Conservation (phyloP, 2,888 invertebrate genomes). For the Melinaea menophilus region DNA sequence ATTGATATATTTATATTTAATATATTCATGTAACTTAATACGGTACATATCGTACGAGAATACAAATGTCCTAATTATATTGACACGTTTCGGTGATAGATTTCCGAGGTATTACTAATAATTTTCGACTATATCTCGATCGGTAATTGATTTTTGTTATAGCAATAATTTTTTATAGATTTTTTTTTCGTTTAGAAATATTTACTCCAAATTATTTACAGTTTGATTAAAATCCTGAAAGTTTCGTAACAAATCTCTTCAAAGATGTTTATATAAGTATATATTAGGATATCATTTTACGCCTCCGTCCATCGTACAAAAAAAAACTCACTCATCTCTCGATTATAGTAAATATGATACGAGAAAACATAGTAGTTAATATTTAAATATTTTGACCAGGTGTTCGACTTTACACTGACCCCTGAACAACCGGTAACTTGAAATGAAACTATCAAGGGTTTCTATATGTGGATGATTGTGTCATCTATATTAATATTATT, state of each 20-base stretch:
- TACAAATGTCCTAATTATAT: slow-evolving; percentile 32
- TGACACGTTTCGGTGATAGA: slow-evolving; percentile 25
- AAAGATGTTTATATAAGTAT: too few relatives aligned
- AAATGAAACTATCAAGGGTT: slow-evolving; percentile 17
- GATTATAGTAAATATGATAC: not conserved
- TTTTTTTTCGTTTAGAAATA: too few relatives aligned
- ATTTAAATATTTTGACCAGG: slow-evolving; percentile 28
- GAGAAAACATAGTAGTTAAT: slow-evolving; percentile 13
- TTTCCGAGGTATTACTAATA: not conserved
- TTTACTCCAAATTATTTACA: too few relatives aligned
- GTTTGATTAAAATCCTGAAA: too few relatives aligned
- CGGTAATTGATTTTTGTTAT: too few relatives aligned
- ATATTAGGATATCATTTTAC: too few relatives aligned
- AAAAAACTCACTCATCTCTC: not conserved
- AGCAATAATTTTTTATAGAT: too few relatives aligned
- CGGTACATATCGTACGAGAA: slow-evolving; percentile 23
- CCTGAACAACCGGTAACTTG: slow-evolving; percentile 24
- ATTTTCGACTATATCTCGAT: too few relatives aligned
- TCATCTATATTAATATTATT: slow-evolving; percentile 9
- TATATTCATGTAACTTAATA: slow-evolving; percentile 27
- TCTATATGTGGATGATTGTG: slow-evolving; percentile 25
- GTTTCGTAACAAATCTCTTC: too few relatives aligned
- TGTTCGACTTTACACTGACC: slow-evolving; percentile 25
- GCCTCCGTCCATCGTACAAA: too few relatives aligned
- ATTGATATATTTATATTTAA: slow-evolving; percentile 18